Conservation (phyloP, 1,140 invertebrate genomes). For the Drosophila watanabei region DNA sequence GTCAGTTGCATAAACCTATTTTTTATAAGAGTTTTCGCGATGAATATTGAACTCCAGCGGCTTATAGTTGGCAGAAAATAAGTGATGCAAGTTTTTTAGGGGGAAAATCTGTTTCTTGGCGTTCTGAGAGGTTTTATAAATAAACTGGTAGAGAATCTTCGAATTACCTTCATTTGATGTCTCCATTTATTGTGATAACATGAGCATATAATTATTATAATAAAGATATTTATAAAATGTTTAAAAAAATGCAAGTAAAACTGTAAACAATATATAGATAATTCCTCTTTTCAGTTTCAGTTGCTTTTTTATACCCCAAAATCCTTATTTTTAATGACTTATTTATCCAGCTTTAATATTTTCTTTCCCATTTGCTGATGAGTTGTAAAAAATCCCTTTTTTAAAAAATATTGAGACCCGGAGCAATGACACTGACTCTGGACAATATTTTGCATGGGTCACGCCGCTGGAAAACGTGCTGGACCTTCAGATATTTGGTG, state of each 20-base stretch:
- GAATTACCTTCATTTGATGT: not conserved
- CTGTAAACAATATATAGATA: no score
- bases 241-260: no score
- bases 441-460: conserved; percentile 57
- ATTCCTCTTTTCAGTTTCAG: not conserved
- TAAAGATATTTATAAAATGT: no score
- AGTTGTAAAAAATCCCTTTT: not conserved
- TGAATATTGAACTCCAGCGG: not conserved
- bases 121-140: not conserved
- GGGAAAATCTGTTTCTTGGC: not conserved
- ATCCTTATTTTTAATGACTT: not conserved
- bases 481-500: conserved; percentile 53
- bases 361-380: conserved; percentile 12
- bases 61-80: conserved; percentile 1
- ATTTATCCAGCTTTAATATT: conserved; percentile 5
- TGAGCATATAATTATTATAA: no score
- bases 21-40: not conserved
- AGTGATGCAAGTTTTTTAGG: not conserved
- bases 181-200: no score
- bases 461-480: conserved; percentile 65
- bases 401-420: conserved; percentile 5
- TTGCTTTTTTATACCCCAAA: not conserved
- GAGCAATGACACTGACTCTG: conserved; percentile 60
- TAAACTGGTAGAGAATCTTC: not conserved
- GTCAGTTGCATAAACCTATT: conserved; percentile 20